Base-by-base conservation (phyloP, 2,797 vertebrate species). In the Danio jaintianensis region DNA sequence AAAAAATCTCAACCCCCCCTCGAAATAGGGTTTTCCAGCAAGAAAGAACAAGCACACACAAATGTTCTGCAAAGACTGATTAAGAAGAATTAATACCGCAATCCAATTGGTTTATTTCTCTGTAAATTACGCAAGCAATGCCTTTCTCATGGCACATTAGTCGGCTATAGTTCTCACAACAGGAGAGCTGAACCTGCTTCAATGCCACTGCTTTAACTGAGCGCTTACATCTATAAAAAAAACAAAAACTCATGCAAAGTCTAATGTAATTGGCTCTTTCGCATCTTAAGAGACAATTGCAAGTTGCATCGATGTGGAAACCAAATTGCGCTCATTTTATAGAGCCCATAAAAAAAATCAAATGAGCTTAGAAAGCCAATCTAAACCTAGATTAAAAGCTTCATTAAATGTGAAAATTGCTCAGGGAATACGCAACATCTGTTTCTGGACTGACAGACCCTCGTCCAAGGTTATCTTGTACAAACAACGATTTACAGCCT, bases 391-490 rank as follows among this genome's bases (percentile, higher is more conserved):
- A 93, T 94, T 92, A 93, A 93, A 94, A 91, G 92, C 91, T 91
- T 93, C 92, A 92, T 94, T 94, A 92, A 93, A 93, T 92, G 91
- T 87, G 90, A 92, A 93, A 93, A 93, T 92, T 93, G 93, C 89
- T 91, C 76, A 68, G 92, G 91, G 92, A 92, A 93, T 93, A 91
- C 85, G 43, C 53, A 93, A 91, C 93, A 94, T 93, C 93, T 94
- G 93, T 93, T 93, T 91, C 83, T 69, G 79, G 63, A 84, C 85
- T 85, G 83, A 91, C 89, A 83, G 88, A 88, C 86, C 89, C 90
- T 90, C 88, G 84, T 89, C 89, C 90, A 93, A 94, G 92, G 93
- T 94, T 91, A 94, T 88, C 87, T 86, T 80, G 78, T 84, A 90
- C 89, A 90, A 92, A 92, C 90, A 89, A 87, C 88, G 86, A 89